Base-by-base conservation (phyloP, 2,113 vertebrate genomes). In the Blennius ocellaris region DNA sequence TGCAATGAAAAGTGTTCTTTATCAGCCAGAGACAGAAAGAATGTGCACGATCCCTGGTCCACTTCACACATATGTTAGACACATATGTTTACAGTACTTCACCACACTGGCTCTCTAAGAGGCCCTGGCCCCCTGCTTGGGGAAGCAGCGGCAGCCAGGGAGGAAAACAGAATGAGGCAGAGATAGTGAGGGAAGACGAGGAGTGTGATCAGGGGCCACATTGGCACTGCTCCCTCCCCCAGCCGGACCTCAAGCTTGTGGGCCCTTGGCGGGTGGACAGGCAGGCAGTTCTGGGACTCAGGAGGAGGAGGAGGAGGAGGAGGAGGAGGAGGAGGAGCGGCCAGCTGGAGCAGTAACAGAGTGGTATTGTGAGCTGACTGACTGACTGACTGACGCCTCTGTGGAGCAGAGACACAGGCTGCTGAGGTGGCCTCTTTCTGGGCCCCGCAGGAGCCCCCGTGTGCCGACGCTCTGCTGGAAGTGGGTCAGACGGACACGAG, bases 401-500 rank as follows among this genome's bases (percentile, higher is more conserved):
- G 68, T 62, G 69, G 73, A 83, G 82, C 52, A 57, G 72, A 73
- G 82, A 75, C 8, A 49, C 74, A 78, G 56, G 75, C 73, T 63
- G 82, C 40, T 16, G 63, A 75, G 74, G 72, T 73, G 84, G 83
- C 87, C 90, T 89, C 82, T 83, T 73, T 90, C 83, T 82, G 84
- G 84, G 85, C 71, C 85, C 78, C 69, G 58, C 69, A 64, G 78
- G 86, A 84, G 85, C 74, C 87, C 80, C 86, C 63, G 50, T 68
- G 60, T 77, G 65, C 73, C 59, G 76, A 50, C 57, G 69, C 73
- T 38, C 71, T 75, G 58, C 64, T 90, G 67, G 75, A 93, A 92
- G 78, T 93, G 87, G 90, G 92, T 91, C 92, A 90, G 81, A 71
- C 54, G 76, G 64, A 87, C 78, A 80, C 70, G 76, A 65, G 63